phyloP scores from a whole-genome alignment of 2,888 invertebrate genomes.

The Molorchus minor region DNA sequence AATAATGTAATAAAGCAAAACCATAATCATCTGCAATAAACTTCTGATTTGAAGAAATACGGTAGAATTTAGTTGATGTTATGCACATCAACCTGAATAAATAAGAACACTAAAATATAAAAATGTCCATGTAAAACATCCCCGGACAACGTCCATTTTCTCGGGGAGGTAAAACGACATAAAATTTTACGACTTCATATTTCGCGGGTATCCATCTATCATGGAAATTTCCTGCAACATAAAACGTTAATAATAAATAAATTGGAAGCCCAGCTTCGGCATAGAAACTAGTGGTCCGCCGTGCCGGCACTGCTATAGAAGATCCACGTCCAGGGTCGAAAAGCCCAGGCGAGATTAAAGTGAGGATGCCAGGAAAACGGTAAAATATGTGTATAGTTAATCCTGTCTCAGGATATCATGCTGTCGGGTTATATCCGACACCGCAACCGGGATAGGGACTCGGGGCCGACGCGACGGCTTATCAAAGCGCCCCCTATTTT shows the following conservation, averaged over 20 bases:
- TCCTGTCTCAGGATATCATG: slow-evolving; percentile 31
- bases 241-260: slow-evolving; percentile 18
- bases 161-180: no score
- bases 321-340: slow-evolving; percentile 29
- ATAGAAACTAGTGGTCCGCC: slow-evolving; percentile 2
- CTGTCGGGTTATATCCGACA: slow-evolving; percentile 29
- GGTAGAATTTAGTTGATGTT: no score
- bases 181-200: background rate
- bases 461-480: slow-evolving; percentile 1
- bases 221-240: slow-evolving; percentile 7
- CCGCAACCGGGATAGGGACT: slow-evolving; percentile 5
- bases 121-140: no score
- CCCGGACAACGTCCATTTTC: no score
- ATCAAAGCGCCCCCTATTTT: background rate
- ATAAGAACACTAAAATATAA: no score
- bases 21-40: no score
- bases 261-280: background rate
- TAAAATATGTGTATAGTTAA: slow-evolving; percentile 36
- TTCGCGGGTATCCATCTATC: background rate
- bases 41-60: no score
- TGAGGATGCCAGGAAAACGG: slow-evolving; percentile 25
- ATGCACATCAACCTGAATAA: no score
- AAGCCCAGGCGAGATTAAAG: slow-evolving; percentile 27
- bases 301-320: slow-evolving; percentile 1
- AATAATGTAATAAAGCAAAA: no score